Conservation (phyloP, 2,113 vertebrate species). For the Xyrauchen texanus region DNA sequence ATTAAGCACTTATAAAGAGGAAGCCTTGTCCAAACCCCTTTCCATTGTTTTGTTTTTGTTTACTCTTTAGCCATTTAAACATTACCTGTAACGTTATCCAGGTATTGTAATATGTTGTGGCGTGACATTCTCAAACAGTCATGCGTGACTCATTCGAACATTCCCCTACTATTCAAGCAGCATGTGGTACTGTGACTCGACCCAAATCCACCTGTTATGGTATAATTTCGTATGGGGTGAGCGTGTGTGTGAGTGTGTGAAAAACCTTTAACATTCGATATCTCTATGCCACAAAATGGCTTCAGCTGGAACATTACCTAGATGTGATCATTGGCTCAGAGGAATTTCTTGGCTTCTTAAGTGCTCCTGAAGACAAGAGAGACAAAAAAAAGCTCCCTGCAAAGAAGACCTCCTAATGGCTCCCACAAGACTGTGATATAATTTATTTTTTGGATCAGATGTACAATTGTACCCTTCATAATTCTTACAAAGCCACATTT, state of each 20-base stretch:
- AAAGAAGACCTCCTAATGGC: constrained; percentile 89
- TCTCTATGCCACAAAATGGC: constrained; percentile 49
- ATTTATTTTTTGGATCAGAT: constrained; percentile 86
- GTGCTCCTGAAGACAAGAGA: constrained; percentile 84
- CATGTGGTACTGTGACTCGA: not conserved
- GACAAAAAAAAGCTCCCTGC: constrained; percentile 75
- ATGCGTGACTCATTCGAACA: constrained; percentile 1
- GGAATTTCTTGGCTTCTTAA: constrained; percentile 81
- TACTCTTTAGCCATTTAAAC: not conserved
- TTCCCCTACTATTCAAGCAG: constrained; percentile 30
- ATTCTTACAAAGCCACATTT: constrained; percentile 77
- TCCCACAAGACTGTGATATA: constrained; percentile 86
- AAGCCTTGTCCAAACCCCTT: not conserved
- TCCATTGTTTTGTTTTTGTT: not conserved
- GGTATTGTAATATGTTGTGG: constrained; percentile 38
- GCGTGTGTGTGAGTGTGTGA: constrained; percentile 52
- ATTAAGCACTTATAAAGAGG: not conserved
- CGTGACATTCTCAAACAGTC: constrained; percentile 39
- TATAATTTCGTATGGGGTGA: constrained; percentile 50
- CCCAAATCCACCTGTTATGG: constrained; percentile 41
- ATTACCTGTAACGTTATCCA: constrained; percentile 30
- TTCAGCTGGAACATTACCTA: constrained; percentile 66
- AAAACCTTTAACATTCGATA: constrained; percentile 53
- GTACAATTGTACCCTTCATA: constrained; percentile 84
- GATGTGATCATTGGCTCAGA: constrained; percentile 75